Base-by-base conservation (phyloP, 2,113 vertebrate species). In the Propithecus coquereli region DNA sequence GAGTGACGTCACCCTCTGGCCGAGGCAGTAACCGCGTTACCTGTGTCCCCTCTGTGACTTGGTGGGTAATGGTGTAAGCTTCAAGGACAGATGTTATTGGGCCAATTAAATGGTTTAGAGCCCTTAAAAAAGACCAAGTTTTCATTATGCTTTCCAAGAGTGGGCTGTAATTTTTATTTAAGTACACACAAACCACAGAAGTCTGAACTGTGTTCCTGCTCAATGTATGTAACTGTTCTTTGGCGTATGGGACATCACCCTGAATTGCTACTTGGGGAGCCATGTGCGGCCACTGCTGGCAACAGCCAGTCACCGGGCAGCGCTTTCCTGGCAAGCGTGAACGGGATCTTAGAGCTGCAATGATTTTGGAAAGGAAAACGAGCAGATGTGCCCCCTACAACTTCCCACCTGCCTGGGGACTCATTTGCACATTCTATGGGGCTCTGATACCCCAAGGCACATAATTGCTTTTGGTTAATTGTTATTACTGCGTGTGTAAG, bases 131-230 rank as follows among this genome's bases (percentile, higher is more conserved):
- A 71, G 82, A 59, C 87, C 77, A 43, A 23, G 43, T 92, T 96
- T 95, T 96, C 87, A 37, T 88, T 93, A 76, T 50, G 90, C 57
- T 90, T 88, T 96, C 73, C 59, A 71, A 95, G 54, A 80, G 66
- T n/a, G 68, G 76, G 79, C 79, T 23, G 0, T 89, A 77, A 94
- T 52, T 96, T 98, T 97, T 85, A 94, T 94, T 91, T 80, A 96
- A 80, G 18, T 68, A n/a, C 52, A 83, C 43, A 34, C 30, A 76
- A 80, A 87, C 88, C 74, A 0, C 87, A 63, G 87, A 93, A 80
- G 86, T 94, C 77, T 96, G 95, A 80, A 52, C 30, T 12, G 16
- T n/a, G 34, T 96, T 81, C 52, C 2, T 20, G 40, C 63, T 94
- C 86, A 50, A 25, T 34, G 52, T 59, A 63, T 30, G 66, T 68